These are phyloP conservation scores for Enteromius treurensis DNA, from an alignment of 2,797 vertebrate genomes.

Conservation along the genomic window DNA sequence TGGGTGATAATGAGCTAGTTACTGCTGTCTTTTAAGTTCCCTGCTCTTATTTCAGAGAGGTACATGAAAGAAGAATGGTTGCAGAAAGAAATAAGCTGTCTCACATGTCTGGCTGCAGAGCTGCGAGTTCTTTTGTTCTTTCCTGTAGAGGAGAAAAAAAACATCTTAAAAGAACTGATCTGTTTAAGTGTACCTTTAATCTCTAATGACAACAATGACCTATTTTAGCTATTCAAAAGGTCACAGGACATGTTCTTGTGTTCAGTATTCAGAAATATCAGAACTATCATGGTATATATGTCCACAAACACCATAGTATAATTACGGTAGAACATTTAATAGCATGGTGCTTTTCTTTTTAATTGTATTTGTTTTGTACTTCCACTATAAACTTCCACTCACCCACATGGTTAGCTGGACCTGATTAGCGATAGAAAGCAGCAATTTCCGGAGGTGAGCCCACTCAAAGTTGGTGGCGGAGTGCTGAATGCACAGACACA, in stretches of 20 bases:
- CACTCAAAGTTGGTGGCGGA: conserved; percentile 70
- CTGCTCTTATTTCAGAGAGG: conserved; percentile 56
- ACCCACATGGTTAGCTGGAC: conserved; percentile 79
- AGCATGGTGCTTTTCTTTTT: background rate
- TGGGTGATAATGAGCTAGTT: conserved; percentile 14
- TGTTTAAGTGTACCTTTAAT: conserved; percentile 3
- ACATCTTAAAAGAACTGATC: conserved; percentile 44
- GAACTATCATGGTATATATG: background rate
- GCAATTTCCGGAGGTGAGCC: conserved; percentile 72
- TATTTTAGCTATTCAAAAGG: background rate
- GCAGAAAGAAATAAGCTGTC: conserved; percentile 54
- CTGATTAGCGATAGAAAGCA: conserved; percentile 73
- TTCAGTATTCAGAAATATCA: background rate
- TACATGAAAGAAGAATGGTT: conserved; percentile 32
- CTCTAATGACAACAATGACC: background rate
- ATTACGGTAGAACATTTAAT: background rate
- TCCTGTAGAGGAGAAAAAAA: conserved; percentile 68
- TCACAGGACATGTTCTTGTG: background rate
- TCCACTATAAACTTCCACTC: conserved; percentile 67
- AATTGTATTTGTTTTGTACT: background rate
- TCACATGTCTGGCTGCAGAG: conserved; percentile 77
- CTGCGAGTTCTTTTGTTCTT: conserved; percentile 79
- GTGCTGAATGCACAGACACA: conserved; percentile 79
- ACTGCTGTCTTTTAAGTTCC: background rate
- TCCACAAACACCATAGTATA: background rate